phyloP scores from a whole-genome alignment of 2,797 vertebrate genomes.

The Chaunax sp. region DNA sequence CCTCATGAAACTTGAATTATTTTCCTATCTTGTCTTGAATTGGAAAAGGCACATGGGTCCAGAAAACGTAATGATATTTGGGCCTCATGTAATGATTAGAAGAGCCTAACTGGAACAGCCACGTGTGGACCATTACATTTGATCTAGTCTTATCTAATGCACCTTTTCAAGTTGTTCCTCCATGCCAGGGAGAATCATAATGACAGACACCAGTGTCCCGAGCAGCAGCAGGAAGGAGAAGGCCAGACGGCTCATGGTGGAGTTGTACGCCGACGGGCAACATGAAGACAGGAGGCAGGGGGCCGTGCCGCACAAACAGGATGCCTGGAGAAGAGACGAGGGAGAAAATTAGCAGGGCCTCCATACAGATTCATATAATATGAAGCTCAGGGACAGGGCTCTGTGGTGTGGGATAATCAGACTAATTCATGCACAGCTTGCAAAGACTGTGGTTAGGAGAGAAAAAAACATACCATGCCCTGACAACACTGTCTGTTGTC shows the following conservation, averaged over 20 bases:
- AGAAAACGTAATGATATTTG: neutral
- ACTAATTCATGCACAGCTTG: constrained; percentile 44
- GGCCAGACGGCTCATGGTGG: constrained; percentile 89
- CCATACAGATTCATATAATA: constrained; percentile 18
- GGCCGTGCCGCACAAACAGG: constrained; percentile 93
- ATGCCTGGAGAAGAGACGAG: constrained; percentile 80
- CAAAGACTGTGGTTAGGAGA: neutral
- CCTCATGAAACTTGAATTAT: constrained; percentile 19
- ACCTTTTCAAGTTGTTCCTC: constrained; percentile 93
- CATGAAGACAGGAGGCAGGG: constrained; percentile 92
- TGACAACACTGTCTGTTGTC: constrained; percentile 30
- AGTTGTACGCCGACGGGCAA: constrained; percentile 92
- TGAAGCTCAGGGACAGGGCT: constrained; percentile 20
- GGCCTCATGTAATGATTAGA: neutral
- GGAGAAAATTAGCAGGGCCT: constrained; percentile 28
- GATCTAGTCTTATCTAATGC: constrained; percentile 6
- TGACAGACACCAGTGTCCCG: constrained; percentile 89
- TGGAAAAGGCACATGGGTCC: neutral
- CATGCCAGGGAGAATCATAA: constrained; percentile 93
- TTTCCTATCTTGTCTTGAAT: constrained; percentile 1
- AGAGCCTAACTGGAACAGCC: neutral
- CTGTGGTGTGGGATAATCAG: constrained; percentile 43
- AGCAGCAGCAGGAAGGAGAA: constrained; percentile 93
- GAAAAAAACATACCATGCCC: constrained; percentile 20
- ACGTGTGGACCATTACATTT: neutral